Evolutionary conservation across 2,113 vertebrate species (phyloP).

Genomic region (Strix aluco): DNA sequence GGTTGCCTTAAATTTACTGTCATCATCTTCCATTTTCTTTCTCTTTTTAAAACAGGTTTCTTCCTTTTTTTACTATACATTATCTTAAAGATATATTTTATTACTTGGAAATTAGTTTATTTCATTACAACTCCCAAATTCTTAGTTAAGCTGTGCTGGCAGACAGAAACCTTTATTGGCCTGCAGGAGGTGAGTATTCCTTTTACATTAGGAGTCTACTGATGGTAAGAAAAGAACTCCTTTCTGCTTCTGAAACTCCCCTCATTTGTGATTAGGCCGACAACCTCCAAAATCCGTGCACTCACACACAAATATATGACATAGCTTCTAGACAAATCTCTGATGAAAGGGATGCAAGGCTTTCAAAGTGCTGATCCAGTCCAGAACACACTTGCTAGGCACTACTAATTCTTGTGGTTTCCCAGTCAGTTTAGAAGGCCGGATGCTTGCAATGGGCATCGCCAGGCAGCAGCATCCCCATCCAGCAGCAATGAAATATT

Average conservation of each 20-base stretch:
- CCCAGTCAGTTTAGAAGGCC: not conserved
- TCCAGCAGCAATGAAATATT: not conserved
- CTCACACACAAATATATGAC: not conserved
- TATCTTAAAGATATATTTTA: not conserved
- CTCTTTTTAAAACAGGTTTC: not conserved
- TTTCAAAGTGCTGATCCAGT: not conserved
- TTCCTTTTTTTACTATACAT: not conserved
- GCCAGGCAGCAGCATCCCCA: not conserved
- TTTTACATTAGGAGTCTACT: not conserved
- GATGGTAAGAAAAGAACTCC: not conserved
- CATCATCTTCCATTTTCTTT: not conserved
- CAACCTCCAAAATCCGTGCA: not conserved
- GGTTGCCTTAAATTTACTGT: not conserved
- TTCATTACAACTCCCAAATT: not conserved
- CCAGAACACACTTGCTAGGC: not conserved
- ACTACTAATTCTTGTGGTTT: not conserved
- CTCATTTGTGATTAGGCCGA: not conserved
- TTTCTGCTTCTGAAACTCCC: not conserved
- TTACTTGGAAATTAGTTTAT: not conserved
- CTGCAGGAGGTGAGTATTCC: not conserved
- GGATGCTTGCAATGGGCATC: fast-evolving
- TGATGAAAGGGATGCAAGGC: not conserved
- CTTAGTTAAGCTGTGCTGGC: not conserved
- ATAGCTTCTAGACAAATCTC: not conserved
- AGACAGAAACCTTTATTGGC: not conserved